phyloP scores from a whole-genome alignment of 2,113 vertebrate species.

The Neodon shergylaensis region DNA sequence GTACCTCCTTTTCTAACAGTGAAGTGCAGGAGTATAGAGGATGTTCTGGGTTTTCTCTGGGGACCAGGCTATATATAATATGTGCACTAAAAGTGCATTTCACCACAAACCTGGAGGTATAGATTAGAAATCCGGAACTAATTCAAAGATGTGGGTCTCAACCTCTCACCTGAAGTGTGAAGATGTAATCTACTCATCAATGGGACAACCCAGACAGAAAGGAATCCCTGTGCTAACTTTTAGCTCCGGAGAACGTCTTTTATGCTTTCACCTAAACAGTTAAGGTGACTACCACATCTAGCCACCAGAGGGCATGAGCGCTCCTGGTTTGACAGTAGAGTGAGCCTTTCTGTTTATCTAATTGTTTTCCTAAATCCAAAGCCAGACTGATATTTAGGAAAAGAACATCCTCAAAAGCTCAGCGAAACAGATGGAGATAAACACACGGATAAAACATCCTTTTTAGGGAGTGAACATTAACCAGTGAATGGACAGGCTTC shows the following conservation, averaged over 20 bases:
- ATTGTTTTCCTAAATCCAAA: conserved; percentile 43
- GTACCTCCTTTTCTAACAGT: background rate
- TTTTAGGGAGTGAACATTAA: background rate
- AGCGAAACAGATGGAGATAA: conserved; percentile 18
- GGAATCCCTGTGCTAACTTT: background rate
- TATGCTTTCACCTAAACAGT: background rate
- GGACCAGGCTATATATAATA: background rate
- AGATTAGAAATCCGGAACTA: background rate
- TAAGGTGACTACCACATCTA: background rate
- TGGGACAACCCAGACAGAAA: background rate
- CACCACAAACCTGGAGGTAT: background rate
- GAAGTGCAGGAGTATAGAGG: background rate
- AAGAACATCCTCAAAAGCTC: conserved; percentile 40
- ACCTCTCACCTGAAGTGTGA: background rate
- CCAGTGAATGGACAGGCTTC: background rate
- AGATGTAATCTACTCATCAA: background rate
- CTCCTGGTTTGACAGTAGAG: background rate
- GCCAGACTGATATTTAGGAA: conserved; percentile 21
- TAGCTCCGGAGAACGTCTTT: background rate
- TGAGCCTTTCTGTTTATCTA: conserved; percentile 26
- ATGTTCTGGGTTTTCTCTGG: background rate
- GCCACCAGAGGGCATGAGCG: conserved; percentile 62
- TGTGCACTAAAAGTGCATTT: background rate
- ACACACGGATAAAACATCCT: background rate
- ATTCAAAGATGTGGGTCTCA: background rate